Conservation (phyloP, 2,113 vertebrate species). For the Hippopotamus amphibius region DNA sequence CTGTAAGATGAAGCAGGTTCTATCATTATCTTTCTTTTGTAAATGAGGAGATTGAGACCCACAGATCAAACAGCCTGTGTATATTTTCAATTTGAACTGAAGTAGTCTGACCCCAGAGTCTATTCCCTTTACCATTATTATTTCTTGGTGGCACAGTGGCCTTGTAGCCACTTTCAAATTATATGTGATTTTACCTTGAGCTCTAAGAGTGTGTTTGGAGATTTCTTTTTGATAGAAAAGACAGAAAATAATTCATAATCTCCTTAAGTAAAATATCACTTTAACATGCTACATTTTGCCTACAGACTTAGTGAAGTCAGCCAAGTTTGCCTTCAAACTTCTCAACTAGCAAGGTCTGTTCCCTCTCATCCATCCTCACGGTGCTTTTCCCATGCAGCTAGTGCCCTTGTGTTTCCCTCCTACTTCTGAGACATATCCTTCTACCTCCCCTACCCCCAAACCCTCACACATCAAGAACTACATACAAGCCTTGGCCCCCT, state of each 20-base stretch:
- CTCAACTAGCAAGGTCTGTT: neutral
- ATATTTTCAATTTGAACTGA: neutral
- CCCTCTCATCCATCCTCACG: neutral
- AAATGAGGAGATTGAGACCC: neutral
- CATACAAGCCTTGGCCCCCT: neutral
- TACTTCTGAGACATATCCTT: neutral
- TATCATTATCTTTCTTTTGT: neutral
- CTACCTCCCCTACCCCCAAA: rapidly evolving
- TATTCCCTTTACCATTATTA: neutral
- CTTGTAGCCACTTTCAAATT: neutral
- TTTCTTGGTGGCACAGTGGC: neutral
- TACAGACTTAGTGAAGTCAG: neutral
- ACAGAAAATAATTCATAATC: neutral
- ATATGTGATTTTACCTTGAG: constrained; percentile 10
- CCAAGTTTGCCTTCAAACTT: neutral
- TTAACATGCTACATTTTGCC: neutral
- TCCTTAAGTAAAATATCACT: constrained; percentile 1
- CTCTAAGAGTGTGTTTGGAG: neutral
- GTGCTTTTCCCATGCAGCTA: neutral
- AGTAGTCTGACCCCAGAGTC: neutral
- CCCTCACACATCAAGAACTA: neutral
- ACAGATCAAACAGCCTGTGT: neutral
- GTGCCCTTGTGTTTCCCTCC: neutral
- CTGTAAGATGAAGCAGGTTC: neutral
- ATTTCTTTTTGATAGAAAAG: neutral